Percentiles rank a stretch among this genome's conserved stretches.
These are phyloP conservation scores for Hemicrepidius hirtus DNA, from an alignment of 2,888 invertebrate species.

Conservation along the genomic window DNA sequence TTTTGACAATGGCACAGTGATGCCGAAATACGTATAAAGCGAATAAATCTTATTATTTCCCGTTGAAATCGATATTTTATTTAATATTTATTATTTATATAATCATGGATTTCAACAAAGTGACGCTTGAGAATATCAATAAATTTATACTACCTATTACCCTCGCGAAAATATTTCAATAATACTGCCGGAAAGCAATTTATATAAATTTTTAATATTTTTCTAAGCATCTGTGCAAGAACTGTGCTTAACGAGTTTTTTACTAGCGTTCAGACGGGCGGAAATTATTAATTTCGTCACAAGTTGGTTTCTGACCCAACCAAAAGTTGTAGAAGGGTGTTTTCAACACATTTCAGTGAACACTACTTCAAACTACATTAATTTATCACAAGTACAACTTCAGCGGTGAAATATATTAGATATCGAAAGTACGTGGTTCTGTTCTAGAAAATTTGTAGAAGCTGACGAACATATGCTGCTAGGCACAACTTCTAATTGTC, in stretches of 20 bases:
- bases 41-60: too few relatives aligned
- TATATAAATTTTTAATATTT: conserved; percentile 12
- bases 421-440: conserved; percentile 15
- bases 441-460: conserved; percentile 3
- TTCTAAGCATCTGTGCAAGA: conserved; percentile 9
- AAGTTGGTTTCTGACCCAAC: conserved; percentile 28
- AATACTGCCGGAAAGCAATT: neutral
- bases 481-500: neutral
- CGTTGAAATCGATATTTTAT: too few relatives aligned
- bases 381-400: conserved; percentile 26
- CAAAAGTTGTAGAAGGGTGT: conserved; percentile 26
- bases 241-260: conserved; percentile 25
- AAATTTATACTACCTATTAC: too few relatives aligned
- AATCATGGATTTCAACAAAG: too few relatives aligned
- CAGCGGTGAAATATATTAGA: conserved; percentile 20
- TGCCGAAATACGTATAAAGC: too few relatives aligned
- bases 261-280: conserved; percentile 20
- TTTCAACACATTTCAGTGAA: conserved; percentile 25
- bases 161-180: too few relatives aligned
- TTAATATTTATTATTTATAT: too few relatives aligned
- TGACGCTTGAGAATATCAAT: too few relatives aligned
- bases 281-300: conserved; percentile 29
- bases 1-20: too few relatives aligned
- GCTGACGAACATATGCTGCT: neutral
- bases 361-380: conserved; percentile 30